phyloP scores from a whole-genome alignment of 2,113 vertebrate species.

The Seriola aureovittata region DNA sequence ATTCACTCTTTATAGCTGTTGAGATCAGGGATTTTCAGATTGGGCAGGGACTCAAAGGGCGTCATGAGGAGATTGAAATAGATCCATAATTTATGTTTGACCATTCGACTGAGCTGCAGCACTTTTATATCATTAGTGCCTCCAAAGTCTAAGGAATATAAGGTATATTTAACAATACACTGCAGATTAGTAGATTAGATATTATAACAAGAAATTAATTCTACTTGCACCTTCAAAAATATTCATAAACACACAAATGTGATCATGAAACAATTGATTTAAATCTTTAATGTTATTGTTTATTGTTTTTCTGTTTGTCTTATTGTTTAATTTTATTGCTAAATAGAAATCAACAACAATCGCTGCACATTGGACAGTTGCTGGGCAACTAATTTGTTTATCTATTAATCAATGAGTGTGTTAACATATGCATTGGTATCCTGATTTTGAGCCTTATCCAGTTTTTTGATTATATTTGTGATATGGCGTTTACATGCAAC shows the following conservation, averaged over 20 bases:
- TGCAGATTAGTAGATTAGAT: background rate
- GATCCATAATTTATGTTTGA: conserved; percentile 28
- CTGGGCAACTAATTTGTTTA: too few relatives aligned
- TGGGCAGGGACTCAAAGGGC: conserved; percentile 23
- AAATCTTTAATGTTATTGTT: background rate
- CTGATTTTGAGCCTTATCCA: too few relatives aligned
- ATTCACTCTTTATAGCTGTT: conserved; percentile 41
- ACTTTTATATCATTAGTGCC: conserved; percentile 1
- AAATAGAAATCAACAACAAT: background rate
- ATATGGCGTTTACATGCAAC: too few relatives aligned
- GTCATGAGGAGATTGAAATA: conserved; percentile 29
- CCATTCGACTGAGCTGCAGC: background rate
- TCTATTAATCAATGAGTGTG: too few relatives aligned
- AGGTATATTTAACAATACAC: background rate
- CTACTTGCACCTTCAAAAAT: background rate
- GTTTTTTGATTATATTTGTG: too few relatives aligned
- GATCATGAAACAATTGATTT: background rate
- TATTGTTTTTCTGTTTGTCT: too few relatives aligned
- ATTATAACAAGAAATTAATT: background rate
- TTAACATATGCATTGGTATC: too few relatives aligned
- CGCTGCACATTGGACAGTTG: too few relatives aligned
- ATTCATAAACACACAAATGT: background rate
- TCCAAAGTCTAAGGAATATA: background rate
- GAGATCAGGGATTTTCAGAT: conserved; percentile 42
- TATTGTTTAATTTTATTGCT: background rate